Percentiles rank a stretch among this genome's conserved stretches.
phyloP scores from a whole-genome alignment of 2,797 vertebrate genomes.

The Ambastaia sidthimunki region DNA sequence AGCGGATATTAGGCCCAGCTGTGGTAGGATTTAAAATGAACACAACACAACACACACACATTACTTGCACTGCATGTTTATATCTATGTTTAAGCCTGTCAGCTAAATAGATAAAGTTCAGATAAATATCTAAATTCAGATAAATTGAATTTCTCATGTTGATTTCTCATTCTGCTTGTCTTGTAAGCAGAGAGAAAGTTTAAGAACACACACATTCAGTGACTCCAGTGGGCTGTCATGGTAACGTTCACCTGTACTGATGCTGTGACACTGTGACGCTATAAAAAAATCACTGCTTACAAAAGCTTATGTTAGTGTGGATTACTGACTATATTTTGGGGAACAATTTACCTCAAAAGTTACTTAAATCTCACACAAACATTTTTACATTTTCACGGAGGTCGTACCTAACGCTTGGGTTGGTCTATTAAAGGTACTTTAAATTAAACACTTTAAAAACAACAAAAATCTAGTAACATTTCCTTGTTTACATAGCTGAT shows the following conservation, averaged over 20 bases:
- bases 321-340: no score
- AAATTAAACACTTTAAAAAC: no score
- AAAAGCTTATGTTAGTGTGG: no score
- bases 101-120: no score
- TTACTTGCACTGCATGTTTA: conserved; percentile 9
- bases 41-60: conserved; percentile 12
- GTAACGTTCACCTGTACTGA: neutral
- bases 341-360: no score
- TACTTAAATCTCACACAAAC: no score
- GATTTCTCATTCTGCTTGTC: conserved; percentile 47
- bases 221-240: conserved; percentile 60
- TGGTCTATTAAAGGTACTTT: no score
- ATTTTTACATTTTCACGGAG: no score
- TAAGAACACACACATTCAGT: conserved; percentile 23
- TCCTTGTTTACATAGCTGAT: no score
- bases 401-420: no score
- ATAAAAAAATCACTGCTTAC: neutral
- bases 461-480: no score
- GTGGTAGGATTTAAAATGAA: conserved; percentile 20
- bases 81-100: conserved; percentile 22
- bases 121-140: no score
- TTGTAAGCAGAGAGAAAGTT: conserved; percentile 24
- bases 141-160: conserved; percentile 53
- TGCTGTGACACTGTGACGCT: neutral
- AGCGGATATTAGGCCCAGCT: conserved; percentile 55